Conservation (phyloP, 2,113 vertebrate genomes). For the Danio rerio region DNA sequence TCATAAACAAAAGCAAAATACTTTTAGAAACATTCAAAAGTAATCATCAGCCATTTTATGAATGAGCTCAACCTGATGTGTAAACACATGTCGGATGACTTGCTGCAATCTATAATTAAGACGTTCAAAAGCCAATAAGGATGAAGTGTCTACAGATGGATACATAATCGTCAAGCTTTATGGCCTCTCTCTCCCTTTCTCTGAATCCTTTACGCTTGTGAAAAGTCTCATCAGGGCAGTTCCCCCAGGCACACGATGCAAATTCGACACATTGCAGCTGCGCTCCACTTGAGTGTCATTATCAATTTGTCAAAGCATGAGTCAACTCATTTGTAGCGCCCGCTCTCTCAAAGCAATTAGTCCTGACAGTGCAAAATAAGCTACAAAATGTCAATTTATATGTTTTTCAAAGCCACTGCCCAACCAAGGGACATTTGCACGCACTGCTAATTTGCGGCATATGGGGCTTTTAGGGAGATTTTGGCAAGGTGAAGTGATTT, state of each 20-base stretch:
- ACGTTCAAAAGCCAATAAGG: neutral
- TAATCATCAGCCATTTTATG: neutral
- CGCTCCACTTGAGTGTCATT: constrained; percentile 50
- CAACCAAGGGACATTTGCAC: neutral
- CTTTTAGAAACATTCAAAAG: neutral
- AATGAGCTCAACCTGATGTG: neutral
- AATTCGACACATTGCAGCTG: constrained; percentile 52
- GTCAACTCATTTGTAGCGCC: constrained; percentile 53
- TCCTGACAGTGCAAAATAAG: constrained; percentile 48
- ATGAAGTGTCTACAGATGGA: constrained; percentile 29
- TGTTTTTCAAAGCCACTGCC: neutral
- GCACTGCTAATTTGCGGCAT: neutral
- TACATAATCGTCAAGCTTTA: neutral
- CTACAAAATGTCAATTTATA: constrained; percentile 11
- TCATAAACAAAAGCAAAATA: neutral
- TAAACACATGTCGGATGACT: neutral
- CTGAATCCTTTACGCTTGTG: constrained; percentile 27
- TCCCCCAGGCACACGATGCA: constrained; percentile 9
- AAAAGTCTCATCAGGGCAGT: constrained; percentile 45
- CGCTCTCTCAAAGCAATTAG: constrained; percentile 46
- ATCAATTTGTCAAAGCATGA: constrained; percentile 54
- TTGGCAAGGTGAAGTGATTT: neutral
- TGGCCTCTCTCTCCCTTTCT: constrained; percentile 12
- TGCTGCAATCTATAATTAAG: neutral
- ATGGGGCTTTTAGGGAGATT: constrained; percentile 8